Evolutionary conservation across 2,888 invertebrate genomes (phyloP).

Genomic region (Lamellibrachia satsuma): DNA sequence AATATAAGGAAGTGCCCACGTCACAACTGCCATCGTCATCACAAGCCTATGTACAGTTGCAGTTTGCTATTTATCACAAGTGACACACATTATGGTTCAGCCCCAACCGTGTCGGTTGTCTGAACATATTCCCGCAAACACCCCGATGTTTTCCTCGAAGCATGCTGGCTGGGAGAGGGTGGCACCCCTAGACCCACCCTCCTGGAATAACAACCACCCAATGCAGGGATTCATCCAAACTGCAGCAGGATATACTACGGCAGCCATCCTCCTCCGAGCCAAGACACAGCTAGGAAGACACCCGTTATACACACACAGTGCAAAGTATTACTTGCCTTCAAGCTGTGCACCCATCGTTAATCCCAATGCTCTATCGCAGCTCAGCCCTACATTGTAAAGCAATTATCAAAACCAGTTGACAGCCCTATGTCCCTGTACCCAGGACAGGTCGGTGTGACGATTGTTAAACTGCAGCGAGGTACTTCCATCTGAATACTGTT

Average conservation of each 20-base stretch:
- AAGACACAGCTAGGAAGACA: too few species aligned
- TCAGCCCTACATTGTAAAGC: slow-evolving; percentile 2
- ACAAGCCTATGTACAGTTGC: slow-evolving; percentile 6
- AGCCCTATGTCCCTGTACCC: not conserved
- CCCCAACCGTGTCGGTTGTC: not conserved
- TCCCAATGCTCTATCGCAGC: not conserved
- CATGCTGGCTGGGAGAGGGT: too few species aligned
- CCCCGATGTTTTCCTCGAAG: not conserved
- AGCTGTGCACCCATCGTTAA: not conserved
- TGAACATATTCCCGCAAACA: not conserved
- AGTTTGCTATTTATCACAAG: slow-evolving; percentile 13
- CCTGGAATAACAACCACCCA: too few species aligned
- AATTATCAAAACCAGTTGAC: not conserved
- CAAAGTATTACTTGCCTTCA: not conserved
- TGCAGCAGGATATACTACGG: too few species aligned
- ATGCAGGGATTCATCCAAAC: too few species aligned
- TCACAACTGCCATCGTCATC: not conserved
- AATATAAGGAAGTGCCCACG: not conserved
- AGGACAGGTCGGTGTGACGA: not conserved
- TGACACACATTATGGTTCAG: not conserved
- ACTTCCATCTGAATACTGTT: not conserved
- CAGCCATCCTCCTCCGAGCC: too few species aligned
- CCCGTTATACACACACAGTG: not conserved
- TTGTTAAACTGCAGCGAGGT: not conserved
- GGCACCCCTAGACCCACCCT: too few species aligned